Conservation (phyloP, 2,797 vertebrate species). For the Hephaestus fuliginosus region DNA sequence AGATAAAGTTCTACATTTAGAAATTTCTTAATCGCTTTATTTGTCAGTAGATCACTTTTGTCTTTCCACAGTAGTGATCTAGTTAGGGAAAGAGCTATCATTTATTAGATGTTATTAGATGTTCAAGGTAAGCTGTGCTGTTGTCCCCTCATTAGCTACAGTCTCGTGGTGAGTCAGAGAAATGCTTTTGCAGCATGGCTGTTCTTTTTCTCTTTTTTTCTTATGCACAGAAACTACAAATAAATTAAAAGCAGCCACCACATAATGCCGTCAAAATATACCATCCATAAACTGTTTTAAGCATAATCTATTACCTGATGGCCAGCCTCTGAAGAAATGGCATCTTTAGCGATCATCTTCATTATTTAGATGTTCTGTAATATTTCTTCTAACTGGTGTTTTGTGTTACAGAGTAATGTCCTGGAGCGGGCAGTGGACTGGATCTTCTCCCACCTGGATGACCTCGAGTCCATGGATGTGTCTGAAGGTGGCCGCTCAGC, state of each 20-base stretch:
- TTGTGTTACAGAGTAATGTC: slow-evolving; percentile 90
- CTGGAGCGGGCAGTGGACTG: slow-evolving; percentile 97
- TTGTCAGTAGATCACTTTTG: not conserved
- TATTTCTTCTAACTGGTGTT: not conserved
- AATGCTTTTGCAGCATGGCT: not conserved
- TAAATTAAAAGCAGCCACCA: not conserved
- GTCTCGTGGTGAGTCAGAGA: not conserved
- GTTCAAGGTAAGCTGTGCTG: not conserved
- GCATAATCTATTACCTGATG: not conserved
- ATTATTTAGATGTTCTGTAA: not conserved
- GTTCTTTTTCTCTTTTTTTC: not conserved
- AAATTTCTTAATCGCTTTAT: not conserved
- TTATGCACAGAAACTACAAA: not conserved
- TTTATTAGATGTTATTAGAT: not conserved
- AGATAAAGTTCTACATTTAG: not conserved
- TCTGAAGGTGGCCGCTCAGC: slow-evolving; percentile 96
- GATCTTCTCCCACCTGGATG: slow-evolving; percentile 99
- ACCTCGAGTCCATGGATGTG: slow-evolving; percentile 98
- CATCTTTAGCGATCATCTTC: not conserved
- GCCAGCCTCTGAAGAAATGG: not conserved
- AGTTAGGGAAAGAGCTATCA: slow-evolving; percentile 1
- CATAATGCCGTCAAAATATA: not conserved
- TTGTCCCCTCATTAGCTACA: not conserved
- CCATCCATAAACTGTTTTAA: not conserved
- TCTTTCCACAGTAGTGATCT: not conserved